Conservation (phyloP, 1,140 invertebrate species). For the Tetramorium simillimum region DNA sequence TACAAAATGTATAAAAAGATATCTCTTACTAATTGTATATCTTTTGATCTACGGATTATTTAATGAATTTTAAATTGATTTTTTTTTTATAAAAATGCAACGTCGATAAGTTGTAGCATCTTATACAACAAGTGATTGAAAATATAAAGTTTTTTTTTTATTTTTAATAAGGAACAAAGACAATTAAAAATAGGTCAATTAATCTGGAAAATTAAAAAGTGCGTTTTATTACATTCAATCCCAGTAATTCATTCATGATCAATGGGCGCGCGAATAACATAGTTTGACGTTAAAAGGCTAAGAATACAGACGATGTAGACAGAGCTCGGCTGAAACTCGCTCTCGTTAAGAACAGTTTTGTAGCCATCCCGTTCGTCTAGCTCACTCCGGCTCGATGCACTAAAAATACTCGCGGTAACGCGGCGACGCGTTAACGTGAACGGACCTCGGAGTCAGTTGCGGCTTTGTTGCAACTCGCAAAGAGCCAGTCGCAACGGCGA, state of each 20-base stretch:
- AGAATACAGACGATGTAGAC: not conserved
- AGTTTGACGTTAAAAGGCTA: not conserved
- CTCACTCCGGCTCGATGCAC: slow-evolving; percentile 17
- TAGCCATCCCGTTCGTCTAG: slow-evolving; percentile 11
- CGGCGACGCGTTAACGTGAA: slow-evolving; percentile 36
- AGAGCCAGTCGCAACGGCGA: not conserved
- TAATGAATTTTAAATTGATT: too few species aligned
- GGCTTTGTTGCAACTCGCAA: slow-evolving; percentile 20
- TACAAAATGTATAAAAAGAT: not conserved
- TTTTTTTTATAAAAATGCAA: too few species aligned
- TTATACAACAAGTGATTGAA: not conserved
- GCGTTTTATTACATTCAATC: not conserved
- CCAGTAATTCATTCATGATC: not conserved
- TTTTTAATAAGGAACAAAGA: not conserved
- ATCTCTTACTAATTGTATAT: not conserved
- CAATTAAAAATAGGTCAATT: not conserved
- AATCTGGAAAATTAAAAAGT: not conserved
- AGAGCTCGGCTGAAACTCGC: not conserved
- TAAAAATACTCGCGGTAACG: slow-evolving; percentile 44
- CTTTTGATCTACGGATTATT: not conserved
- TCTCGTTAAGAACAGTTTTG: slow-evolving; percentile 32
- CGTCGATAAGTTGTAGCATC: not conserved
- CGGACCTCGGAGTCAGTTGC: slow-evolving; percentile 8
- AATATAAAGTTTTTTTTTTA: not conserved
- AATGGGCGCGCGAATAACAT: not conserved